Percentiles rank a stretch among this genome's conserved stretches.
Conservation (phyloP, 2,888 invertebrate species). For the Catonia carolina region DNA sequence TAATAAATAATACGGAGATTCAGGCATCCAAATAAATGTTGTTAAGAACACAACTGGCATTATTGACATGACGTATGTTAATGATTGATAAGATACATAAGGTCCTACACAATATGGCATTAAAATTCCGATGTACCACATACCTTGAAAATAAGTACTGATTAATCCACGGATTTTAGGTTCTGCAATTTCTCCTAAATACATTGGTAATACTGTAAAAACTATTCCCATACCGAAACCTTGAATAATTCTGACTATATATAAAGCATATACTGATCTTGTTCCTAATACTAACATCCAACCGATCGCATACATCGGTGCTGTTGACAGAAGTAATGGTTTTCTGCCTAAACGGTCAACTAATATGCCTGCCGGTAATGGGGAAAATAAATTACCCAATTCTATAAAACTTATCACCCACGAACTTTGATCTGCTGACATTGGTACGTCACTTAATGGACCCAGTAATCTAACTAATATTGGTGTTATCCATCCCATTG, state of each 20-base stretch:
- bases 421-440: constrained; percentile 31
- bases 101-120: constrained; percentile 31
- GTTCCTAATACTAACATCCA: constrained; percentile 32
- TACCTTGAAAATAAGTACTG: constrained; percentile 33
- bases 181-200: constrained; percentile 35
- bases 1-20: constrained; percentile 54
- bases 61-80: constrained; percentile 43
- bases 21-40: constrained; percentile 52
- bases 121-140: constrained; percentile 32
- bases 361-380: constrained; percentile 33
- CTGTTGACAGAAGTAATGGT: constrained; percentile 29
- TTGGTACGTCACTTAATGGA: constrained; percentile 22
- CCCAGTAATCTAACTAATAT: constrained; percentile 25
- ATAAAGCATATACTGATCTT: constrained; percentile 28
- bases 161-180: constrained; percentile 33
- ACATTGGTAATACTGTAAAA: constrained; percentile 33
- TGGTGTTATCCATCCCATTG: constrained; percentile 32
- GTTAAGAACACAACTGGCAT: constrained; percentile 48
- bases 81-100: constrained; percentile 40
- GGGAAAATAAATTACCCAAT: constrained; percentile 33
- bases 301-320: constrained; percentile 29
- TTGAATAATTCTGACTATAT: constrained; percentile 30
- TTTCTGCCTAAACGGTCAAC: constrained; percentile 32
- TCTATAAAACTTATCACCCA: constrained; percentile 34
- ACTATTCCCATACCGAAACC: constrained; percentile 32